Conservation (phyloP, 30 jellyfish, hydroid and myxozoan species). For the Aurelia sp. region DNA sequence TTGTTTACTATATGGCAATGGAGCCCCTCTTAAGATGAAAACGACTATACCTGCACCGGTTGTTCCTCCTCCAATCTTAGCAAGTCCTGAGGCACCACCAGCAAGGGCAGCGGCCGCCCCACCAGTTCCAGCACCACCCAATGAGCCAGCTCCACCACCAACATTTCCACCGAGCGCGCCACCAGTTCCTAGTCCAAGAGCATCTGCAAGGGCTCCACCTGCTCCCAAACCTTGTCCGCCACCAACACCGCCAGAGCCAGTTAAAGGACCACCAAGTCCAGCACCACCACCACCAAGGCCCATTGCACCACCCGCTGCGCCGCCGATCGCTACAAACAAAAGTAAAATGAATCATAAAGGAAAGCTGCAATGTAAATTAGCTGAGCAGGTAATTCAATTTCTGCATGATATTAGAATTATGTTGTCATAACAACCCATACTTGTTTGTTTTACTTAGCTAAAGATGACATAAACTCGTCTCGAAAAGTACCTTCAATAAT, state of each 20-base stretch:
- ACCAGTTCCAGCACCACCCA: conserved; percentile 69
- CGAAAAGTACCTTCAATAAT: no score
- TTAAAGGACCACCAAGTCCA: conserved; percentile 59
- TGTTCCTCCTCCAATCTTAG: conserved; percentile 69
- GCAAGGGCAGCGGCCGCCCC: conserved; percentile 78
- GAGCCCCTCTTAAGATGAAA: no score
- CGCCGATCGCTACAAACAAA: conserved; percentile 21
- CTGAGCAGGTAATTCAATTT: no score
- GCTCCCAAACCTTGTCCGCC: conserved; percentile 85
- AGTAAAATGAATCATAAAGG: no score
- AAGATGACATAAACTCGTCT: no score
- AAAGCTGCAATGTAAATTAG: no score
- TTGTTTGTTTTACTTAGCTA: no score
- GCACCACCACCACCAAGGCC: conserved; percentile 82
- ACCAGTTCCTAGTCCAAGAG: conserved; percentile 75
- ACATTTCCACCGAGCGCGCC: conserved; percentile 87
- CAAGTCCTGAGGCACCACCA: conserved; percentile 79
- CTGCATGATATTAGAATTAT: no score
- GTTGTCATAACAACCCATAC: no score
- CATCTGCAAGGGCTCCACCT: conserved; percentile 82
- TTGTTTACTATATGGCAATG: no score
- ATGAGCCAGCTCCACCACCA: conserved; percentile 90
- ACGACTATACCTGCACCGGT: conserved; percentile 63
- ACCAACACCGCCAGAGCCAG: conserved; percentile 81
- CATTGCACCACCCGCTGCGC: conserved; percentile 70